These are phyloP conservation scores for Pipa parva DNA, from an alignment of 2,113 vertebrate genomes.

Conservation along the genomic window DNA sequence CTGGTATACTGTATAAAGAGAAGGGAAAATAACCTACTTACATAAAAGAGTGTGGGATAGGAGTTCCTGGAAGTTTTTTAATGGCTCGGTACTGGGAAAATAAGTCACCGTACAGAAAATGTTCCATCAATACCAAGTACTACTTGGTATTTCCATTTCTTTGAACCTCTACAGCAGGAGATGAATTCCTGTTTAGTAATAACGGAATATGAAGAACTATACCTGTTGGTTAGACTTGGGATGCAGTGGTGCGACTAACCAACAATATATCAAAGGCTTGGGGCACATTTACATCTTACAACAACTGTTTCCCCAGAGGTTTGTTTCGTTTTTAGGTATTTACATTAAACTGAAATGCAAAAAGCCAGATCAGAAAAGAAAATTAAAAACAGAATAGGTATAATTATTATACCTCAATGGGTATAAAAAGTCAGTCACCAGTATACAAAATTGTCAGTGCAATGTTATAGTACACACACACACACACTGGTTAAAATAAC, in stretches of 20 bases:
- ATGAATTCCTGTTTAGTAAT: background rate
- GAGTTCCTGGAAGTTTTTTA: slow-evolving; percentile 25
- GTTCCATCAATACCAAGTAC: slow-evolving; percentile 20
- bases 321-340: no score
- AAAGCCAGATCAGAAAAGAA: no score
- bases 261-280: no score
- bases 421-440: no score
- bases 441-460: no score
- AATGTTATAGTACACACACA: no score
- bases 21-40: background rate
- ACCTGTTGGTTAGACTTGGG: background rate
- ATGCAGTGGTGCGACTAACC: background rate
- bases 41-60: background rate
- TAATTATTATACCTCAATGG: no score
- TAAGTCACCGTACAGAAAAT: slow-evolving; percentile 15
- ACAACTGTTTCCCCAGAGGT: no score
- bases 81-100: slow-evolving; percentile 25
- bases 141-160: slow-evolving; percentile 12
- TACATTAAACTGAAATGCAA: no score
- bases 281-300: no score
- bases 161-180: slow-evolving; percentile 16
- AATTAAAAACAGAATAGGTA: no score
- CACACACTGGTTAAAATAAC: no score
- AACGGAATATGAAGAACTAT: background rate
- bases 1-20: background rate